phyloP scores from a whole-genome alignment of 2,888 invertebrate genomes.

The Papilio protenor region DNA sequence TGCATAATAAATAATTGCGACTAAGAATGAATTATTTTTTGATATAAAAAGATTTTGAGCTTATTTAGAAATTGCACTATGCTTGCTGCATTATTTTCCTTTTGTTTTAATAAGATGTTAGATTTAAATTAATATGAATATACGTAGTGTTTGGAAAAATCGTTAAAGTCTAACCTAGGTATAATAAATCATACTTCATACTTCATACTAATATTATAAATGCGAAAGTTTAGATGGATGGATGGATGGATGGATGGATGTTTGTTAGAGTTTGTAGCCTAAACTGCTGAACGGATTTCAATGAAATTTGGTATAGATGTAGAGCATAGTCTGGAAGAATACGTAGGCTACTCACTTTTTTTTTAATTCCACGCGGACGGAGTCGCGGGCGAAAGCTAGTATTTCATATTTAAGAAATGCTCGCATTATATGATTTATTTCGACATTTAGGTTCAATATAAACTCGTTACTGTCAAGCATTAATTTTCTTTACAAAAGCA shows the following conservation, averaged over 20 bases:
- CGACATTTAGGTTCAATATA: constrained; percentile 29
- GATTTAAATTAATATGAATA: not conserved
- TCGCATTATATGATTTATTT: constrained; percentile 17
- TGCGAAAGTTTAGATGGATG: no score
- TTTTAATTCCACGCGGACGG: no score
- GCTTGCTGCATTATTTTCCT: not conserved
- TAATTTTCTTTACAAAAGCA: constrained; percentile 32
- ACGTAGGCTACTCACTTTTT: no score
- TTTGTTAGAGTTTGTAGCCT: no score
- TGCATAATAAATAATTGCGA: not conserved
- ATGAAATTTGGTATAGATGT: no score
- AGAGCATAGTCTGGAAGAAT: no score
- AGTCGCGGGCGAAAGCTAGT: no score
- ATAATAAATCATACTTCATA: no score
- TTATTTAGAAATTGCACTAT: no score
- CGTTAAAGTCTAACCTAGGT: not conserved
- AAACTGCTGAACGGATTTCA: no score
- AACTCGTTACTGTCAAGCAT: constrained; percentile 26
- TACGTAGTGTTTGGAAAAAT: not conserved
- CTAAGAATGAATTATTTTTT: not conserved
- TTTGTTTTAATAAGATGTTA: not conserved
- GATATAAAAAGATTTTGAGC: not conserved
- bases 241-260: no score
- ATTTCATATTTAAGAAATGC: constrained; percentile 9
- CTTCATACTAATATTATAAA: no score